Evolutionary conservation across 2,888 invertebrate genomes (phyloP), one percentile per base, ranked within the genome.

Genomic region (Diplolepis rosae): DNA sequence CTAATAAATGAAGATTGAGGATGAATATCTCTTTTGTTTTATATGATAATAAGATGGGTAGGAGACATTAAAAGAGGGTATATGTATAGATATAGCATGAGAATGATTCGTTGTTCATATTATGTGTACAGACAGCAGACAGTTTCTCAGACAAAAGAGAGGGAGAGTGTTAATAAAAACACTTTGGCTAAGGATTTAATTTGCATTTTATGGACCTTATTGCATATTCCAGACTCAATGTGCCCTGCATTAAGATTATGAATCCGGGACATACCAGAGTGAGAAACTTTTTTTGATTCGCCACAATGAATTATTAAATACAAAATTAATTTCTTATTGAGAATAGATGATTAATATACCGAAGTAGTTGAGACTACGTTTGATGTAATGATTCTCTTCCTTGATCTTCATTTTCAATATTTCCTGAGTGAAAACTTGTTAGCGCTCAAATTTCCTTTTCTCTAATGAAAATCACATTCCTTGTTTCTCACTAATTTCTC

Each of bases 321-420:
- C n/a, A n/a, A n/a, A n/a, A n/a, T n/a, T n/a, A n/a, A n/a, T n/a
- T n/a, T n/a, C n/a, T n/a, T n/a, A n/a, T n/a, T n/a, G n/a, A n/a
- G n/a, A n/a, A n/a, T 56, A 32, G 50, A 61, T 56, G 51, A 50
- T 68, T 75, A 77, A 69, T 42, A 84, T 83, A 86, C 87, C 87
- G 51, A 87, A 86, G 68, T 86, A 85, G 24, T 85, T 82, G 56
- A 83, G 78, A 78, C 86, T 85, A 69, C 83, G 80, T 73, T 84
- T 85, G 27, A 83, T 82, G 69, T 77, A 85, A 30, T 81, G 84
- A 76, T 80, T 85, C 68, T 87, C 87, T 71, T 86, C 86, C 69
- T 84, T 85, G 73, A 87, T 85, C 77, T 80, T 85, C 87, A 87
- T 87, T 54, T 77, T 82, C 68, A 42, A 1, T 27, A 45, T 48